Percentiles rank a stretch among this genome's conserved stretches.
Evolutionary conservation across 2,797 vertebrate species (phyloP).

Genomic region (Phataginus tricuspis): DNA sequence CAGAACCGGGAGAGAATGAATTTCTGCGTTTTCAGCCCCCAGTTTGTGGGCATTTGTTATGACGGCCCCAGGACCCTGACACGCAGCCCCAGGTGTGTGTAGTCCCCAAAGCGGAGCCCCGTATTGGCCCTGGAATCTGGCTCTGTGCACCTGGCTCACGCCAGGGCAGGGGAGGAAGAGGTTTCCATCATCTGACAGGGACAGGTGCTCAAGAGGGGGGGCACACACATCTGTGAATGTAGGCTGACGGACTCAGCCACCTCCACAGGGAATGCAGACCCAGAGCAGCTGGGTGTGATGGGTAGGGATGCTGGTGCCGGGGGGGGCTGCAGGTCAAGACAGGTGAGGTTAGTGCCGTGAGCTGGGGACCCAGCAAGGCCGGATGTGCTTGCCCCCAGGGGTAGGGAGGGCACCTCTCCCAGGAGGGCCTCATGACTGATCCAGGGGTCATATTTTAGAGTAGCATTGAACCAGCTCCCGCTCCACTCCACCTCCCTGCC

Average conservation of each 20-base stretch:
- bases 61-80: not conserved
- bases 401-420: not conserved
- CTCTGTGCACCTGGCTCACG: not conserved
- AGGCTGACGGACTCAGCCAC: too few relatives aligned
- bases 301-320: not conserved
- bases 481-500: not conserved
- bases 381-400: not conserved
- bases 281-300: rapidly evolving
- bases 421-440: not conserved
- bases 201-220: too few relatives aligned
- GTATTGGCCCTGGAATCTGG: not conserved
- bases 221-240: too few relatives aligned
- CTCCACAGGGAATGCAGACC: not conserved
- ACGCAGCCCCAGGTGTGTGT: not conserved
- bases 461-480: not conserved
- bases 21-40: not conserved
- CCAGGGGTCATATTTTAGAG: too few relatives aligned
- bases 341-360: rapidly evolving
- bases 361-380: not conserved
- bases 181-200: not conserved
- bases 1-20: not conserved
- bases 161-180: not conserved
- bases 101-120: not conserved
- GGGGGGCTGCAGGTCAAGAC: not conserved
- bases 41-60: rapidly evolving